phyloP scores from a whole-genome alignment of 1,140 invertebrate species.

The Polypedilum pembai region DNA sequence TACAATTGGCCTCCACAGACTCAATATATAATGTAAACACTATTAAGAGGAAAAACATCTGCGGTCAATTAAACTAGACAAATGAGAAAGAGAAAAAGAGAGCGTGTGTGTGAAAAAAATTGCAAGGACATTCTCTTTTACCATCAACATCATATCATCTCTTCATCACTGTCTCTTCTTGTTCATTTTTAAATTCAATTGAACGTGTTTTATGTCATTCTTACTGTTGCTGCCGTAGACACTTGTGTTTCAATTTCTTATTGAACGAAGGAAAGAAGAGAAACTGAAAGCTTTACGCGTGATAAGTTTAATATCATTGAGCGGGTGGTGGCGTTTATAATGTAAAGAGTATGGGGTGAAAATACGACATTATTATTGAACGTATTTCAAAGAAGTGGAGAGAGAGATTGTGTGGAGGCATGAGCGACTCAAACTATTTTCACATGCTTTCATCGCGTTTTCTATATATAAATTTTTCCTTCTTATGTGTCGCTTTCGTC shows the following conservation, averaged over 20 bases:
- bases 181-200: too few relatives aligned
- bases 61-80: neutral
- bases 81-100: neutral
- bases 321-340: neutral
- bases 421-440: neutral
- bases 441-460: neutral
- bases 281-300: constrained; percentile 11
- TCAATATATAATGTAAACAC: neutral
- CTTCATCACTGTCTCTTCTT: neutral
- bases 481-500: constrained; percentile 9
- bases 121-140: neutral
- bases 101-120: neutral
- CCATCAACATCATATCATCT: neutral
- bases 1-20: neutral
- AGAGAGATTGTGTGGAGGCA: too few relatives aligned
- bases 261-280: neutral
- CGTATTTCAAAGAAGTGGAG: neutral
- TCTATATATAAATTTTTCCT: neutral
- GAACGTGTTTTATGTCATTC: too few relatives aligned
- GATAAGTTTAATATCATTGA: neutral
- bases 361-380: neutral
- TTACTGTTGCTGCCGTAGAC: too few relatives aligned
- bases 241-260: too few relatives aligned
- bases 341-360: neutral
- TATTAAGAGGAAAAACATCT: neutral